Conservation (phyloP, 2,797 vertebrate species). For the Danio choprae region DNA sequence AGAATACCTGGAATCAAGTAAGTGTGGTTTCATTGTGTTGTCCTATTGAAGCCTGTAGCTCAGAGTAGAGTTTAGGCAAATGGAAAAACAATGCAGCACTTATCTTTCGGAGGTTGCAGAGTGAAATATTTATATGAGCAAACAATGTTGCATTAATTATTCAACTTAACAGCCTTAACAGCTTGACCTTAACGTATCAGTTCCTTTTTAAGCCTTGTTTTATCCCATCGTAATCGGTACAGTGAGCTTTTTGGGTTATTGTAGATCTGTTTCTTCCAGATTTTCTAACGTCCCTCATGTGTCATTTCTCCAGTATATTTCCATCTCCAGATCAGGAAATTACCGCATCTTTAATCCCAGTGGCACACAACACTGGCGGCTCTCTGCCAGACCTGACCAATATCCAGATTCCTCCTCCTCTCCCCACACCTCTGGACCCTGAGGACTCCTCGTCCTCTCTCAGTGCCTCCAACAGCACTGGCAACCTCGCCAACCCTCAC, state of each 20-base stretch:
- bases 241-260: neutral
- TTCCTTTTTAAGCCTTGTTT: neutral
- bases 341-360: constrained; percentile 87
- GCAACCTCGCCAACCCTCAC: constrained; percentile 91
- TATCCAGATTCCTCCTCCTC: constrained; percentile 97
- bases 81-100: neutral
- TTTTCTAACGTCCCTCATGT: neutral
- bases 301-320: constrained; percentile 85
- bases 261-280: neutral
- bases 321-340: constrained; percentile 95
- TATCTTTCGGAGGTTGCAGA: neutral
- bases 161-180: neutral
- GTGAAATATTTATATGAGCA: constrained; percentile 3
- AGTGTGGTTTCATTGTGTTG: constrained; percentile 74
- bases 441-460: constrained; percentile 91
- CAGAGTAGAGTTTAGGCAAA: neutral
- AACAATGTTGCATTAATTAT: constrained; percentile 8
- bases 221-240: neutral
- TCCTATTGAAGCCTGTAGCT: constrained; percentile 15
- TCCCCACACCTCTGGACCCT: constrained; percentile 93
- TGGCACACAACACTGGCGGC: constrained; percentile 92
- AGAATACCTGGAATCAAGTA: constrained; percentile 96
- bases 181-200: too few species aligned
- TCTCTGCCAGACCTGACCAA: constrained; percentile 97
- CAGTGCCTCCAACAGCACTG: constrained; percentile 88